phyloP scores from a whole-genome alignment of 2,888 invertebrate species.

The Acrobasis consociella region DNA sequence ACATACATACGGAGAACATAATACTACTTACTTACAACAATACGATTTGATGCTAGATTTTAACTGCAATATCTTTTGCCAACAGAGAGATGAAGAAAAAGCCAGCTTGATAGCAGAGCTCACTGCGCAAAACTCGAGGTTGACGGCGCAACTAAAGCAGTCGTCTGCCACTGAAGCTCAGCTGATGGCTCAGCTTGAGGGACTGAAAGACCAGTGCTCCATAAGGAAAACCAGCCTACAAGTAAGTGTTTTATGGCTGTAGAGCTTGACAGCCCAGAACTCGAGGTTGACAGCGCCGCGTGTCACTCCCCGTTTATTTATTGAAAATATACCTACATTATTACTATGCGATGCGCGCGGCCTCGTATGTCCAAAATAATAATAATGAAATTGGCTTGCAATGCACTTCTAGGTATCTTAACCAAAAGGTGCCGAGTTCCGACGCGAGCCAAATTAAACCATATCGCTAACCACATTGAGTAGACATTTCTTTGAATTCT shows the following conservation, averaged over 20 bases:
- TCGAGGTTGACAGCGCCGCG: not conserved
- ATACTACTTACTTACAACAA: too few species aligned
- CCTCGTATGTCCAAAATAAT: too few species aligned
- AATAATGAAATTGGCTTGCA: too few species aligned
- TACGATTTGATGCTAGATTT: not conserved
- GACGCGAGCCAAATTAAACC: too few species aligned
- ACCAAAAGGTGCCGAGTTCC: too few species aligned
- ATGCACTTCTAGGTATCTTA: too few species aligned
- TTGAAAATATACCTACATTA: too few species aligned
- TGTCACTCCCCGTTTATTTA: too few species aligned
- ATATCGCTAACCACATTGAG: too few species aligned
- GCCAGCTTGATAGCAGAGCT: slow-evolving; percentile 91
- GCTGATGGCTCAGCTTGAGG: slow-evolving; percentile 90
- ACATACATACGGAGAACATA: too few species aligned
- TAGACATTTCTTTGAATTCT: too few species aligned
- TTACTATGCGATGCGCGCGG: too few species aligned
- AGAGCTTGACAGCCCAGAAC: not conserved
- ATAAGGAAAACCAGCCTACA: slow-evolving; percentile 89
- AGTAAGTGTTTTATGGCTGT: slow-evolving; percentile 47
- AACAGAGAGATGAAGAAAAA: slow-evolving; percentile 90
- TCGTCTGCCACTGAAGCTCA: slow-evolving; percentile 91
- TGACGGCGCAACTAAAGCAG: slow-evolving; percentile 93
- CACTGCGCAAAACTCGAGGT: slow-evolving; percentile 93
- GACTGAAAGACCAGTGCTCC: slow-evolving; percentile 92
- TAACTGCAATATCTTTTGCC: not conserved